A percentile compares a stretch with the other conserved stretches of the same genome.
These are phyloP conservation scores for Drosophila aldrichi DNA, from an alignment of 2,888 invertebrate species.

Conservation along the genomic window DNA sequence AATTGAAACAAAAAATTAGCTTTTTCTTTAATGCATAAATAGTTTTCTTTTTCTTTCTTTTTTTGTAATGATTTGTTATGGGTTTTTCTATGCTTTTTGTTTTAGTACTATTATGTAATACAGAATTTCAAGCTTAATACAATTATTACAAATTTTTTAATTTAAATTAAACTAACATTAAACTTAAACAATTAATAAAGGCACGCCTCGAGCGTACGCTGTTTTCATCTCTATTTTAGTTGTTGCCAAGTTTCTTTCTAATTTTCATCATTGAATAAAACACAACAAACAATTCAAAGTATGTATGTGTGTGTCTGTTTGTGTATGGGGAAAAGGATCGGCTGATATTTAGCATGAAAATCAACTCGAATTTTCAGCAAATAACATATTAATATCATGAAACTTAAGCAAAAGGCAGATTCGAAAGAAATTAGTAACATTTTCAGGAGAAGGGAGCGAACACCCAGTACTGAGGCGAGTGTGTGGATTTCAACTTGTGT, in stretches of 20 bases:
- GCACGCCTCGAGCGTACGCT: slow-evolving; percentile 63
- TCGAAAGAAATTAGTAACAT: slow-evolving; percentile 66
- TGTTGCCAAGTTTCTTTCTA: slow-evolving; percentile 27
- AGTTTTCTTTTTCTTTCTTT: slow-evolving; percentile 40
- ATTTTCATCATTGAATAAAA: slow-evolving; percentile 34
- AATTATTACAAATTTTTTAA: slow-evolving; percentile 61
- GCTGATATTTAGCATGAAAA: slow-evolving; percentile 31
- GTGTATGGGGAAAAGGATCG: slow-evolving; percentile 2
- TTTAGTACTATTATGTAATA: slow-evolving; percentile 76
- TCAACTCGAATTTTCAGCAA: slow-evolving; percentile 22
- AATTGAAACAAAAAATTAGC: slow-evolving; percentile 40
- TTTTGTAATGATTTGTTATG: slow-evolving; percentile 49
- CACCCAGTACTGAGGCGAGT: slow-evolving; percentile 48
- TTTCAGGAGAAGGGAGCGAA: slow-evolving; percentile 9
- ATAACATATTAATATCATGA: slow-evolving; percentile 62
- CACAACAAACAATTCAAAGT: slow-evolving; percentile 37
- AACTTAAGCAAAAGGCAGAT: slow-evolving; percentile 57
- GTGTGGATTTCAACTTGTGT: slow-evolving; percentile 36
- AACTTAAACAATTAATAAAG: slow-evolving; percentile 76
- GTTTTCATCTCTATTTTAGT: slow-evolving; percentile 22
- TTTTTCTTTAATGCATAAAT: slow-evolving; percentile 65
- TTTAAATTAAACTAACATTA: slow-evolving; percentile 72
- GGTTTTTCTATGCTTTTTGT: slow-evolving; percentile 42
- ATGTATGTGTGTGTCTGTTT: slow-evolving; percentile 7
- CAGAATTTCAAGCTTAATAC: slow-evolving; percentile 71